phyloP scores from a whole-genome alignment of 1,140 invertebrate species.

The Aphis gossypii region DNA sequence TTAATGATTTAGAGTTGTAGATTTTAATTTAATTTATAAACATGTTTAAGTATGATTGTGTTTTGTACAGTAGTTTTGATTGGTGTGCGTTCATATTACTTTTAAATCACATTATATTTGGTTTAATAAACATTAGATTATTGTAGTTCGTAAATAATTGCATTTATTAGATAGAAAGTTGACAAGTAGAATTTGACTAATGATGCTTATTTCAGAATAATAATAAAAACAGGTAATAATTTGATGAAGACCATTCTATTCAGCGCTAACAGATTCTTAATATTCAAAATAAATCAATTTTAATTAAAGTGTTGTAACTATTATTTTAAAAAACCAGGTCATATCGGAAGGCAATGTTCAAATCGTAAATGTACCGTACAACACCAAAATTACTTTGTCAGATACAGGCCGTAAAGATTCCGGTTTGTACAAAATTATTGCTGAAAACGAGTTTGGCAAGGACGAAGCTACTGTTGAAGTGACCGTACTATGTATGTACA shows the following conservation, averaged over 20 bases:
- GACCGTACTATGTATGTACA: conserved; percentile 80
- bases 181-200: conserved; percentile 34
- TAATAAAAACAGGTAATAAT: neutral
- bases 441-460: conserved; percentile 89
- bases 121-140: neutral
- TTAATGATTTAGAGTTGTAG: conserved; percentile 37
- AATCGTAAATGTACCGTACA: conserved; percentile 89
- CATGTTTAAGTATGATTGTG: neutral
- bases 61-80: conserved; percentile 35
- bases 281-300: neutral
- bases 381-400: conserved; percentile 88
- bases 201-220: conserved; percentile 19
- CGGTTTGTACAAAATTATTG: conserved; percentile 89
- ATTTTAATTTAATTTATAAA: conserved; percentile 10
- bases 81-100: neutral
- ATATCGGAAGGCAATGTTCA: conserved; percentile 77
- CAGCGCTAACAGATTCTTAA: neutral
- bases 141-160: neutral
- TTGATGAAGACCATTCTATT: neutral
- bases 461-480: conserved; percentile 94
- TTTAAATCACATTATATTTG: neutral
- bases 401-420: conserved; percentile 85
- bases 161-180: neutral
- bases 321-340: conserved; percentile 62
- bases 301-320: neutral